Conservation (phyloP, 2,113 vertebrate genomes). For the Prietella phreatophila region DNA sequence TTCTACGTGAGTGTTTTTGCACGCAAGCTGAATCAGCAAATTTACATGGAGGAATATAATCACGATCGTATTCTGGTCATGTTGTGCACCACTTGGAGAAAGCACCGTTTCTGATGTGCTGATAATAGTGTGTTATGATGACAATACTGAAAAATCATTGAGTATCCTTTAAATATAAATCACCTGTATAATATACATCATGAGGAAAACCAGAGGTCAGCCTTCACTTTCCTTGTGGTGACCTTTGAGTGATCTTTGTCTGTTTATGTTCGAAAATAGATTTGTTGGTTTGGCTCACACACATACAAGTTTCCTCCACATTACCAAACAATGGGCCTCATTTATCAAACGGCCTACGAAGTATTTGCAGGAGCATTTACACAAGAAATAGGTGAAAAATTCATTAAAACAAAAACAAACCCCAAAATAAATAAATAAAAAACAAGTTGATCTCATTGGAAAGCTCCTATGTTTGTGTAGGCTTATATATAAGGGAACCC, state of each 20-base stretch:
- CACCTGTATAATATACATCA: background rate
- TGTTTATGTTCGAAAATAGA: background rate
- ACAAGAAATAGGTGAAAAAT: background rate
- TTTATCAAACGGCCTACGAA: background rate
- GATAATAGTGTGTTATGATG: slow-evolving; percentile 8
- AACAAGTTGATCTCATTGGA: background rate
- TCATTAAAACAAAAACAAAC: background rate
- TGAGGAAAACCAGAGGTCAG: background rate
- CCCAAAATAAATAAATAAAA: no score
- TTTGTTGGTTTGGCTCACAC: background rate
- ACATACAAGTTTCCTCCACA: background rate
- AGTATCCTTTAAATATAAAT: background rate
- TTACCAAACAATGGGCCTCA: background rate
- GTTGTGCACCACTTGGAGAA: background rate
- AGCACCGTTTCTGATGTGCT: background rate
- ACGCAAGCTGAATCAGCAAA: background rate
- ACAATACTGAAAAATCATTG: background rate
- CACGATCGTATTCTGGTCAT: background rate
- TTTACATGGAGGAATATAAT: background rate
- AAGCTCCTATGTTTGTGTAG: background rate
- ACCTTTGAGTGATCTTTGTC: background rate
- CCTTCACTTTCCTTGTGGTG: background rate
- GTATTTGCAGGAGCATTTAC: background rate
- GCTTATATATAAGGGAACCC: background rate
- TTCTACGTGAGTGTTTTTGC: background rate